Base-by-base conservation (phyloP, 1,140 invertebrate genomes). In the Aradophagus sp. region DNA sequence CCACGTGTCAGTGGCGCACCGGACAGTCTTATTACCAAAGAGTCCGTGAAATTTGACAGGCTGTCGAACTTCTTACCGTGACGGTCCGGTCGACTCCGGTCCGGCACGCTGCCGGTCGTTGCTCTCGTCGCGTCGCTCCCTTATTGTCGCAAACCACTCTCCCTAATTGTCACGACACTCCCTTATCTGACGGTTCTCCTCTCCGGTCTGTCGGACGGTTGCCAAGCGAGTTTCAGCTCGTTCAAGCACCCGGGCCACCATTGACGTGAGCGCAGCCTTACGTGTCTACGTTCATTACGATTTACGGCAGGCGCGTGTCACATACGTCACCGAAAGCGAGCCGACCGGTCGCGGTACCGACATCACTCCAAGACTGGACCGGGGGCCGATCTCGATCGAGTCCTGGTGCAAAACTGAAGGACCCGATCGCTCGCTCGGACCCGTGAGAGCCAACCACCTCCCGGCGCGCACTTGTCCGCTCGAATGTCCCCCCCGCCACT, bases 371-470 rank as follows among this genome's bases (percentile, higher is more conserved):
- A n/a, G n/a, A n/a, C n/a, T n/a, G n/a, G n/a, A 20, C 41, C 31
- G 17, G 15, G 20, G 31, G 19, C 34, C 42, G 32, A 36, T 53
- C 20, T 56, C 38, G 53, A 16, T 36, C 65, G 75, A 72, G 68
- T 77, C 61, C 72, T 74, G 58, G 59, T 55, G 62, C 72, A 66
- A 72, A 70, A 74, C 75, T 76, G 65, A 76, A 62, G 41, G 38
- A 58, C 32, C 59, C 63, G 55, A 39, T 45, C 45, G 61, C 7
- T 39, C 45, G 23, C 17, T 29, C 41, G 44, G 34, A 62, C 41
- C 27, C 53, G 53, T 39, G 32, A 55, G 34, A 58, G 19, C 44
- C 45, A n/a, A 45, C 59, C 48, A 58, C 62, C 50, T 52, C 34
- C 34, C 26, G 16, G 23, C 35, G 23, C 17, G 45, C 50, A 35